Conservation (phyloP, 2,113 vertebrate species). For the Xiphophorus hellerii region DNA sequence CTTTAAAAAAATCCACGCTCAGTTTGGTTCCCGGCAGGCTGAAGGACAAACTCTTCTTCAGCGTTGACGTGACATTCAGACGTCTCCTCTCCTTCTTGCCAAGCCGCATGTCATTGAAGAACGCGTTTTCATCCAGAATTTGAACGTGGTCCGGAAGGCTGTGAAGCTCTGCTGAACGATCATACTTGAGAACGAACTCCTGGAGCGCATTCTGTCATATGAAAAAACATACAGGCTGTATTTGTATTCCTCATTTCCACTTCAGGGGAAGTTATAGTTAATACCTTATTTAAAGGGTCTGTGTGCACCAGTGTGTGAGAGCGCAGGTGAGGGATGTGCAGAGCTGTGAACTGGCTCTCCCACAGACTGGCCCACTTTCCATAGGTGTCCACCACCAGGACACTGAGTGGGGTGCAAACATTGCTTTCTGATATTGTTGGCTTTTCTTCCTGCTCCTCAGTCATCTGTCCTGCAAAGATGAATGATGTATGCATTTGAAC, state of each 20-base stretch:
- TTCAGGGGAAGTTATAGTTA: not conserved
- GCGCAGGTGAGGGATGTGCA: constrained; percentile 82
- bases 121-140: constrained; percentile 80
- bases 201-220: constrained; percentile 75
- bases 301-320: constrained; percentile 83
- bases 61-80: constrained; percentile 57
- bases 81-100: constrained; percentile 76
- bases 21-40: constrained; percentile 79
- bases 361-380: constrained; percentile 79
- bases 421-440: not conserved
- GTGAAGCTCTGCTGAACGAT: constrained; percentile 72
- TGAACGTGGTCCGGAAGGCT: constrained; percentile 73
- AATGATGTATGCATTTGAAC: not conserved
- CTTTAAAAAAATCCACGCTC: constrained; percentile 81
- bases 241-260: not conserved
- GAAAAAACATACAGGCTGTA: not conserved
- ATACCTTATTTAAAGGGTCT: constrained; percentile 79
- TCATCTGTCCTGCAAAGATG: constrained; percentile 27
- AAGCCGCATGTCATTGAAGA: constrained; percentile 80
- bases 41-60: constrained; percentile 76
- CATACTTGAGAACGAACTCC: constrained; percentile 71
- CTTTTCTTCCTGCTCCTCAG: constrained; percentile 12
- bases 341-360: constrained; percentile 80
- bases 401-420: constrained; percentile 30
- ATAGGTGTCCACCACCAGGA: constrained; percentile 79